Base-by-base conservation (phyloP, 2,113 vertebrate species). In the Pygoscelis adeliae region DNA sequence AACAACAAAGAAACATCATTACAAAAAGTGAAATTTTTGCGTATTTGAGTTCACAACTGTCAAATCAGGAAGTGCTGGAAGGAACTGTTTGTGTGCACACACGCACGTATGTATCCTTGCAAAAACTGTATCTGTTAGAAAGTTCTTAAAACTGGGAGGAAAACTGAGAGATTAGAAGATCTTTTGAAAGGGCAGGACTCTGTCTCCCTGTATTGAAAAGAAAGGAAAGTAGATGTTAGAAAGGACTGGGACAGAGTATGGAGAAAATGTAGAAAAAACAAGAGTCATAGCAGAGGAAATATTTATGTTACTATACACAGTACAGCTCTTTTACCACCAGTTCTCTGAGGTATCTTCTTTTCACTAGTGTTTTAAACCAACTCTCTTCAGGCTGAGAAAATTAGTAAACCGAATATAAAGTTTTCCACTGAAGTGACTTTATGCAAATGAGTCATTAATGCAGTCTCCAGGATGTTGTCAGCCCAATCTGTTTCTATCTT, bases 381-480 rank as follows among this genome's bases (percentile, higher is more conserved):
- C n/a, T 83, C 34, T 86, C 36, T 82, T 84, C n/a, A 72, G 66
- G 5, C 13, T 85, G 42, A 87, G 8, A 87, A 74, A 80, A 89
- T 76, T 34, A 53, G 44, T 44, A 85, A 94, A 83, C n/a, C 29
- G 62, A 67, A 89, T 47, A 89, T 52, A 87, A 89, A 89, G 52
- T 82, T 92, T 89, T 91, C 22, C 40, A 89, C 61, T 76, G 61
- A 94, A 96, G 73, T 80, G 58, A 80, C 53, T 92, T 95, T 87
- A 95, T 95, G 91, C 40, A 97, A 97, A 96, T 91, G 34, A 95
- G 47, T 94, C 87, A 92, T 92, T 96, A 95, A 94, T 77, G 89
- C 83, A 89, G 30, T 96, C 77, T 94, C 87, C 58, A 90, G 73
- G 85, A 97, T 96, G 91, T 63, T 95, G 93, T 92, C 77, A 95